Conservation (phyloP, 2,113 vertebrate genomes). For the Lota lota region DNA sequence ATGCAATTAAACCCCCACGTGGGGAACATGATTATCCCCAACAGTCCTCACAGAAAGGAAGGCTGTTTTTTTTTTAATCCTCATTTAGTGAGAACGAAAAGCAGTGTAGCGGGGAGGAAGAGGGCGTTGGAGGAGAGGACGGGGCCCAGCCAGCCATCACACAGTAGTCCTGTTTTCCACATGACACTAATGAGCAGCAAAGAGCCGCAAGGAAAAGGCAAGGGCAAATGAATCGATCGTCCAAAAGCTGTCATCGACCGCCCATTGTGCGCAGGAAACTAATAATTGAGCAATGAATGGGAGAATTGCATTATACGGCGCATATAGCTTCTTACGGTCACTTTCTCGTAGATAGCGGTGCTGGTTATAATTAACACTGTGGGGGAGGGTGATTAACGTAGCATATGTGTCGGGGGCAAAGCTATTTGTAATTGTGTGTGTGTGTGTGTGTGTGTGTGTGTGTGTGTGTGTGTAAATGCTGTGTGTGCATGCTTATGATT, state of each 20-base stretch:
- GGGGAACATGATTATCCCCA: slow-evolving; percentile 46
- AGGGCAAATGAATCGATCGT: slow-evolving; percentile 43
- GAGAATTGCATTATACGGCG: slow-evolving; percentile 31
- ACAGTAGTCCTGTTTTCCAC: slow-evolving; percentile 37
- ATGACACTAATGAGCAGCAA: slow-evolving; percentile 45
- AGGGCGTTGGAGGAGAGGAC: slow-evolving; percentile 25
- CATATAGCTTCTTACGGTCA: slow-evolving; percentile 13
- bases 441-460: neutral
- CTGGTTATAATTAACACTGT: no score
- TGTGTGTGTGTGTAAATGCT: neutral
- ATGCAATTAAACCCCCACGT: slow-evolving; percentile 62
- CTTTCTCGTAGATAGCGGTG: no score
- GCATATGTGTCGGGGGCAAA: no score
- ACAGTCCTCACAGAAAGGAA: slow-evolving; percentile 37
- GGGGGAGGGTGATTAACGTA: no score
- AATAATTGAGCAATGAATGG: no score
- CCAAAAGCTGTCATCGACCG: neutral
- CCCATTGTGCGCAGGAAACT: neutral
- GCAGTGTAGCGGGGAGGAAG: neutral
- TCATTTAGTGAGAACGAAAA: slow-evolving; percentile 24
- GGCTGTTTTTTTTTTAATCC: slow-evolving; percentile 1
- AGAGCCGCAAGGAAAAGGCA: slow-evolving; percentile 16
- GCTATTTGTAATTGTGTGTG: neutral
- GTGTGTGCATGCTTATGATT: neutral
- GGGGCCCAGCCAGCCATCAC: slow-evolving; percentile 32